These are phyloP conservation scores for Oryzias dopingdopingensis DNA, from an alignment of 2,797 vertebrate species.

Conservation along the genomic window DNA sequence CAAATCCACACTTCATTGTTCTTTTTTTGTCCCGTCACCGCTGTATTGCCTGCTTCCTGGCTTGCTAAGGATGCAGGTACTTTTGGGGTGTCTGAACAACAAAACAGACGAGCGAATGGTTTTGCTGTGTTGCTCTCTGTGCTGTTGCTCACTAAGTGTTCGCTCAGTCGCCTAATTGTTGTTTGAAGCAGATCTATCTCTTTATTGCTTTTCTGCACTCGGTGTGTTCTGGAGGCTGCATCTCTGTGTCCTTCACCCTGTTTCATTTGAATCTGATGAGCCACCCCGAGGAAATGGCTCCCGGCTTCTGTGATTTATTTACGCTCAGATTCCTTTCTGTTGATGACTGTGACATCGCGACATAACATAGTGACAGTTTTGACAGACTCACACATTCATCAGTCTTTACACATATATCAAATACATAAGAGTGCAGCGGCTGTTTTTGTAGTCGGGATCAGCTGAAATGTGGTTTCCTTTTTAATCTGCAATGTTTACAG, in stretches of 20 bases:
- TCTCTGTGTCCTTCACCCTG: slow-evolving; percentile 29
- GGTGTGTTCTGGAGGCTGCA: slow-evolving; percentile 5
- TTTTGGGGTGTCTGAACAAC: too few species aligned
- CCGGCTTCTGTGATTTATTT: slow-evolving; percentile 38
- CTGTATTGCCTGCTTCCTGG: neutral
- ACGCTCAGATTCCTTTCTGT: slow-evolving; percentile 44
- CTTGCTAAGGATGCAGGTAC: too few species aligned
- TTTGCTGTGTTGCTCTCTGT: too few species aligned
- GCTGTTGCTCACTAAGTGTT: too few species aligned
- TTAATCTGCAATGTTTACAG: neutral
- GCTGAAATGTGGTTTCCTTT: neutral
- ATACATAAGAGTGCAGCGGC: slow-evolving; percentile 12
- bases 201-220: slow-evolving; percentile 16
- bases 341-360: slow-evolving; percentile 12
- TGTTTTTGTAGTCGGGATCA: slow-evolving; percentile 5
- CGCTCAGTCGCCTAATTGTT: too few species aligned
- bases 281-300: slow-evolving; percentile 27
- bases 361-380: slow-evolving; percentile 25
- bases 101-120: too few species aligned
- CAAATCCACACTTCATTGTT: slow-evolving; percentile 6
- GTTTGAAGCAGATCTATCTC: neutral
- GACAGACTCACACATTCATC: slow-evolving; percentile 23
- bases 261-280: slow-evolving; percentile 43
- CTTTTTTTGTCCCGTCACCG: neutral
- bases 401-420: slow-evolving; percentile 12